Evolutionary conservation across 2,113 vertebrate genomes (phyloP), one percentile per base, ranked within the genome.

Genomic region (Jaculus jaculus): DNA sequence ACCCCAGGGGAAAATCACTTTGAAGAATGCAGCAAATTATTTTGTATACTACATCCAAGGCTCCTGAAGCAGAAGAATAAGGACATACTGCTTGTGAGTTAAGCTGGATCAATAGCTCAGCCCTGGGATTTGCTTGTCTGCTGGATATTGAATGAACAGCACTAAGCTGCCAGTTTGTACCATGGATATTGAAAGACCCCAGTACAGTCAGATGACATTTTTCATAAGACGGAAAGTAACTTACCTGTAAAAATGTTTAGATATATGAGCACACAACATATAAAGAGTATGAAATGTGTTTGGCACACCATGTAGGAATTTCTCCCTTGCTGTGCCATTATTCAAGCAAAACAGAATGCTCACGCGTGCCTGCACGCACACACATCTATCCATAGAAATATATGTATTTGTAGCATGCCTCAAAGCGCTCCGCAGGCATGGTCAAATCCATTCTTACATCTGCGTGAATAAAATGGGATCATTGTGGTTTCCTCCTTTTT

Each of bases 61-160:
- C 71, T 86, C 58, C 23, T 75, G n/a, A 65, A 89, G 79, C 84
- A 80, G 4, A 88, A 87, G 0, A 63, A 61, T 83, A 96, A n/a
- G 94, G 95, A 94, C 3, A 34, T 71, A 86, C 84, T 61, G 92
- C 51, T 30, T 91, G 83, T 42, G 89, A 20, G 65, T 93, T 96
- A 80, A 95, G 82, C 88, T 23, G 90, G 92, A 96, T 97, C 96
- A 96, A 96, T 97, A 96, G 93, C 92, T 96, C 92, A 92, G 47
- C 28, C 34, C 87, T 80, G 91, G 28, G 32, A 87, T 96, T 95
- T 94, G 24, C 82, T 96, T 60, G 8, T 73, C 39, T 80, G 17
- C 9, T 96, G 92, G 84, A 87, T 94, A 91, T 6, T 32, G 74
- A 96, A 95, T 93, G 94, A 39, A 89, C 47, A 63, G 54, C 81